A percentile compares a stretch with the other conserved stretches of the same genome.
phyloP scores from a whole-genome alignment of 2,113 vertebrate species.

The Anas platyrhynchos region DNA sequence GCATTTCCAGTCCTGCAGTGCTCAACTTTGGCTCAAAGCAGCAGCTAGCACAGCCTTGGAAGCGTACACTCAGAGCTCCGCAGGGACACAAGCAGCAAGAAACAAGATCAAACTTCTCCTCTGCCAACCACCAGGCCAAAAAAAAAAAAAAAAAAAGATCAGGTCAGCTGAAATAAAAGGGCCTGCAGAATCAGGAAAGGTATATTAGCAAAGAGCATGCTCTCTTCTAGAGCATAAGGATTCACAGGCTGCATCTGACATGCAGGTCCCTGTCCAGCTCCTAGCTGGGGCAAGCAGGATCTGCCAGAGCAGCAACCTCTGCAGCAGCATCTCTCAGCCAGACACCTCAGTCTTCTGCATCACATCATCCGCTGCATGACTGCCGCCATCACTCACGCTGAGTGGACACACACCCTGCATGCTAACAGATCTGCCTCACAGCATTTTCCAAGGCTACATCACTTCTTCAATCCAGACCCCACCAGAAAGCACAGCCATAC shows the following conservation, averaged over 20 bases:
- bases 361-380: neutral
- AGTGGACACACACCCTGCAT: neutral
- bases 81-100: neutral
- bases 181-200: neutral
- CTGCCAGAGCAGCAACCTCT: neutral
- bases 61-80: neutral
- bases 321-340: neutral
- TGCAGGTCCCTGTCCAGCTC: neutral
- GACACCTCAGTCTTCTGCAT: neutral
- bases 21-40: neutral
- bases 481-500: accelerated
- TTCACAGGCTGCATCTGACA: neutral
- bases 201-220: neutral
- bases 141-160: neutral
- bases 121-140: neutral
- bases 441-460: accelerated
- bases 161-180: neutral
- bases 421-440: too few relatives aligned
- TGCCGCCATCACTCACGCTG: neutral
- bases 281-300: neutral
- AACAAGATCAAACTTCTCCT: neutral
- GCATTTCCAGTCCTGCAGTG: accelerated
- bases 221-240: neutral
- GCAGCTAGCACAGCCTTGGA: accelerated
- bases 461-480: neutral